Conservation (phyloP, 2,888 invertebrate species). For the Orthosia gracilis region DNA sequence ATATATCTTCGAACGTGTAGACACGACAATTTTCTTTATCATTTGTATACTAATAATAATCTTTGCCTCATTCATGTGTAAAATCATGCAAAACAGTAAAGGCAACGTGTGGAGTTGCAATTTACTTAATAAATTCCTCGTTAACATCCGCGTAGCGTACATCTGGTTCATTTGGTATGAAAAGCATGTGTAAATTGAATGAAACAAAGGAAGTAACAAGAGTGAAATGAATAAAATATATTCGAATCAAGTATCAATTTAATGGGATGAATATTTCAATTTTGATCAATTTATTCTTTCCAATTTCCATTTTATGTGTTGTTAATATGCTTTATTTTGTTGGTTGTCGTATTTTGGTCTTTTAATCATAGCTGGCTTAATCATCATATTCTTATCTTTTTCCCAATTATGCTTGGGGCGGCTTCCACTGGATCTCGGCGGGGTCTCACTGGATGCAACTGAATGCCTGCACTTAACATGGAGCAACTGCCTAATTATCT, state of each 20-base stretch:
- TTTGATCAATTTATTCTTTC: not conserved
- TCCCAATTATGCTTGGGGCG: too few relatives aligned
- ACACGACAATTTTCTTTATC: constrained; percentile 40
- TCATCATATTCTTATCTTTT: too few relatives aligned
- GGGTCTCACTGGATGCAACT: too few relatives aligned
- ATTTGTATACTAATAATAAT: constrained; percentile 15
- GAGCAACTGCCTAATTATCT: not conserved
- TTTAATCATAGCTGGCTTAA: too few relatives aligned
- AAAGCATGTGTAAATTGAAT: constrained; percentile 54
- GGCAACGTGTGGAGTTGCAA: constrained; percentile 30
- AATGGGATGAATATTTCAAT: constrained; percentile 11
- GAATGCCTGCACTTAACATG: not conserved
- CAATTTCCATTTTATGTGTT: not conserved
- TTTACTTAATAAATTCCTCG: constrained; percentile 47
- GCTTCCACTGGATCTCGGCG: too few relatives aligned
- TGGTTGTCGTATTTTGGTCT: constrained; percentile 10
- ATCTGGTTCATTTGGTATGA: constrained; percentile 30
- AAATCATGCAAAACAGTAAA: constrained; percentile 51
- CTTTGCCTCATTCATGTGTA: constrained; percentile 39
- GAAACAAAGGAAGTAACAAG: constrained; percentile 31
- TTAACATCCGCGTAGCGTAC: constrained; percentile 31
- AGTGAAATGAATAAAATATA: constrained; percentile 20
- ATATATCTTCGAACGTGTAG: constrained; percentile 23
- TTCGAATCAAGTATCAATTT: constrained; percentile 22
- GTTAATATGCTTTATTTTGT: not conserved